Conservation (phyloP, 2,113 vertebrate genomes). For the Piaya cayana region DNA sequence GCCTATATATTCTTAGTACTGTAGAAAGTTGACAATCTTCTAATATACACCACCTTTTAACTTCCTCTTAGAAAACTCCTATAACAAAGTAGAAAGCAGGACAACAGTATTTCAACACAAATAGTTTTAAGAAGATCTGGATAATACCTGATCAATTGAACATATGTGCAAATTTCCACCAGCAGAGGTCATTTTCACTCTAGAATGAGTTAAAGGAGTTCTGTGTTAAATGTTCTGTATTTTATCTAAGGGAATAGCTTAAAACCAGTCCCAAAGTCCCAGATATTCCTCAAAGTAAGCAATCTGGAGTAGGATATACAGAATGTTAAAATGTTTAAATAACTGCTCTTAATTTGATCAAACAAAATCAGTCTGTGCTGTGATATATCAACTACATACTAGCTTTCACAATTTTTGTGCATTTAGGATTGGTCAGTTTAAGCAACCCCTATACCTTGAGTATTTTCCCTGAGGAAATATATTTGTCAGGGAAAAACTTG, state of each 20-base stretch:
- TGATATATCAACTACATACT: neutral
- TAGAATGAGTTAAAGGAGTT: neutral
- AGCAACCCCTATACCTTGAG: neutral
- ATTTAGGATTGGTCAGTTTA: neutral
- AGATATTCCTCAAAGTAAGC: neutral
- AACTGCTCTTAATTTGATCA: neutral
- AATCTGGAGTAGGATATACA: neutral
- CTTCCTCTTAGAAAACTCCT: neutral
- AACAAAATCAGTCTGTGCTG: neutral
- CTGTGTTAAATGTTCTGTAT: neutral
- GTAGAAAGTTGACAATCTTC: neutral
- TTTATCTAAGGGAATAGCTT: neutral
- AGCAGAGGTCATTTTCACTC: slow-evolving; percentile 62
- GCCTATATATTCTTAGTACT: neutral
- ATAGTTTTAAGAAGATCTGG: neutral
- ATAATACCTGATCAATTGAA: neutral
- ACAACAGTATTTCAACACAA: neutral
- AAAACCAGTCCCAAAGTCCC: neutral
- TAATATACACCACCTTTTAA: neutral
- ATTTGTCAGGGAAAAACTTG: neutral
- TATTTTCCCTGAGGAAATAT: neutral
- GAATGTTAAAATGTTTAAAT: neutral
- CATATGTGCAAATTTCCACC: slow-evolving; percentile 22
- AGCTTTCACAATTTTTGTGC: neutral
- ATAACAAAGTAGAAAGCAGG: neutral